Evolutionary conservation across 2,888 invertebrate species (phyloP).

Genomic region (Dorcus parallelipipedus): DNA sequence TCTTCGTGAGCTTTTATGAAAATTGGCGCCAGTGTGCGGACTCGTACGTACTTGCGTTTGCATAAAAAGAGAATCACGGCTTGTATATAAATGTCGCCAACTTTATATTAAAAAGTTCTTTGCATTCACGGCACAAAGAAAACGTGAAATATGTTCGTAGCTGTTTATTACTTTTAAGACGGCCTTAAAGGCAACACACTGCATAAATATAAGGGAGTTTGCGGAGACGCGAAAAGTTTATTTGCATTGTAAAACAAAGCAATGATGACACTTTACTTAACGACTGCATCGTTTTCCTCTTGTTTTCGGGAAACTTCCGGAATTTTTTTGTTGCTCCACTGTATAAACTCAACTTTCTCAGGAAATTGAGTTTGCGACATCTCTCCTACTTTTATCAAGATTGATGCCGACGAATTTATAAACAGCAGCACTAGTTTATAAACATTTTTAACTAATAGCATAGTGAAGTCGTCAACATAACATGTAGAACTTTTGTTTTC

Average conservation of each 20-base stretch:
- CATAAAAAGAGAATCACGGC: background rate
- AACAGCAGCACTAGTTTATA: too few relatives aligned
- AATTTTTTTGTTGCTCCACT: too few relatives aligned
- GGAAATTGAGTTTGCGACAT: too few relatives aligned
- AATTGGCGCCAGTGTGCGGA: background rate
- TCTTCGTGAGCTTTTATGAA: background rate
- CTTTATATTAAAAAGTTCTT: conserved; percentile 2
- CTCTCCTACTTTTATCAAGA: too few relatives aligned
- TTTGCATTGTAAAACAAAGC: background rate
- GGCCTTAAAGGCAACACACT: background rate
- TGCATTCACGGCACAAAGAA: conserved; percentile 1
- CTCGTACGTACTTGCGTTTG: background rate
- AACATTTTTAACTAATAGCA: too few relatives aligned
- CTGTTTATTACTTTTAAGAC: background rate
- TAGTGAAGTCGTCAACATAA: too few relatives aligned
- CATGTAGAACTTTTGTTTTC: too few relatives aligned
- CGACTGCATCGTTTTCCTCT: too few relatives aligned
- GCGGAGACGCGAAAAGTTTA: background rate
- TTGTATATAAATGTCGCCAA: background rate
- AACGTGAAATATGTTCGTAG: conserved; percentile 1
- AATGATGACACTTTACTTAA: too few relatives aligned
- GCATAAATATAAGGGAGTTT: background rate
- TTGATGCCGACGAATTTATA: too few relatives aligned
- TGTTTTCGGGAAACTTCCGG: too few relatives aligned
- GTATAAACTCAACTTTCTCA: too few relatives aligned